A percentile compares a stretch with the other conserved stretches of the same genome.
These are phyloP conservation scores for Alouatta palliata DNA, from an alignment of 2,113 vertebrate species.

Conservation along the genomic window DNA sequence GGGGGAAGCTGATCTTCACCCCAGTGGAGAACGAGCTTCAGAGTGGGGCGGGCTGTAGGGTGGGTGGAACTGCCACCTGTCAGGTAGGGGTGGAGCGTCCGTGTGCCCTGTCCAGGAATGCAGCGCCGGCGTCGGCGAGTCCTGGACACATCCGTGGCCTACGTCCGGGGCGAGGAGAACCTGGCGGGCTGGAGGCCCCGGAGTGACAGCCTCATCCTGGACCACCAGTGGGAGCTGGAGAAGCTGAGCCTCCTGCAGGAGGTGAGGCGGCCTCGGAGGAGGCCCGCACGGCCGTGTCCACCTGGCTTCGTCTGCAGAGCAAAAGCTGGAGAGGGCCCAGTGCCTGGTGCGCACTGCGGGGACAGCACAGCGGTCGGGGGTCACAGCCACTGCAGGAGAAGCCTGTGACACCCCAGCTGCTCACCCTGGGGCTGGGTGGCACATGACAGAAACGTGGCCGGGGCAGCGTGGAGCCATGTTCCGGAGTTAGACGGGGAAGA, in stretches of 20 bases:
- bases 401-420: rapidly evolving
- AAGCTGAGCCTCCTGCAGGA: conserved; percentile 98
- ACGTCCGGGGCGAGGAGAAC: conserved; percentile 97
- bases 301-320: background rate
- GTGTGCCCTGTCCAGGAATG: conserved; percentile 87
- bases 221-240: conserved; percentile 98
- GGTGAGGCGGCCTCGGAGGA: conserved; percentile 78
- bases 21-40: no score
- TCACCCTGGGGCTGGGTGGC: rapidly evolving
- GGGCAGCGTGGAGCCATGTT: rapidly evolving
- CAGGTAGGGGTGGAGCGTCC: background rate
- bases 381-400: background rate
- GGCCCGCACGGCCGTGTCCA: background rate
- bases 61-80: rapidly evolving
- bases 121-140: conserved; percentile 95
- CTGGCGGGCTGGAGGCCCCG: conserved; percentile 97
- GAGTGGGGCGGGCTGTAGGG: background rate
- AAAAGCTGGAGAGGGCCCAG: background rate
- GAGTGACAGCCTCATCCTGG: conserved; percentile 97
- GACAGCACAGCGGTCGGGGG: background rate
- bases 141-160: conserved; percentile 96
- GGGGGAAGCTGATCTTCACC: background rate
- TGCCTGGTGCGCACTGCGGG: background rate
- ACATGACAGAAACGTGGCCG: rapidly evolving
- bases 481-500: rapidly evolving